Evolutionary conservation across 2,797 vertebrate genomes (phyloP).

Genomic region (Cynopterus sphinx): DNA sequence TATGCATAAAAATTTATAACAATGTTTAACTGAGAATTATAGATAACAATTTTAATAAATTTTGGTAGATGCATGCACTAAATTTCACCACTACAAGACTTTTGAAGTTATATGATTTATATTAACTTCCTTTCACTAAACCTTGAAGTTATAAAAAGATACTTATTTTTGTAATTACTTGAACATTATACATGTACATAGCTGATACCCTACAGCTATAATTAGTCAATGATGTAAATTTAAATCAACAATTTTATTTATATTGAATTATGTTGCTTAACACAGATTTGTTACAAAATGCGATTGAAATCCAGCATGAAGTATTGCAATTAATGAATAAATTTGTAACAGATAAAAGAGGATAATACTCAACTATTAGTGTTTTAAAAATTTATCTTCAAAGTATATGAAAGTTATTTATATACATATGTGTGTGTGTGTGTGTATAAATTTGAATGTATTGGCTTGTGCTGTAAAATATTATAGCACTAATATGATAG

Average conservation of each 20-base stretch:
- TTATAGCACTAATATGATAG: not conserved
- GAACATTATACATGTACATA: not conserved
- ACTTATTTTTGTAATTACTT: not conserved
- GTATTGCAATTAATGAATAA: not conserved
- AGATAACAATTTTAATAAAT: not conserved
- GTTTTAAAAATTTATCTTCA: not conserved
- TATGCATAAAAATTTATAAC: not conserved
- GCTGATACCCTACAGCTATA: not conserved
- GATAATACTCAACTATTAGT: not conserved
- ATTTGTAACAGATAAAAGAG: not conserved
- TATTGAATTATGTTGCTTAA: conserved; percentile 13
- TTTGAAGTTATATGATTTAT: conserved; percentile 9
- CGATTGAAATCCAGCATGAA: not conserved
- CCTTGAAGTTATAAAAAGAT: not conserved
- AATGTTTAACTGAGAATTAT: not conserved
- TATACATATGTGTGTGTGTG: not conserved
- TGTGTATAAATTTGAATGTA: not conserved
- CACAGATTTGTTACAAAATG: not conserved
- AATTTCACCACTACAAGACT: not conserved
- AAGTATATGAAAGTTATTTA: not conserved
- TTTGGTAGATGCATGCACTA: not conserved
- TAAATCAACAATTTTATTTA: conserved; percentile 33
- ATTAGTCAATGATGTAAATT: conserved; percentile 13
- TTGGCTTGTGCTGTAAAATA: not conserved
- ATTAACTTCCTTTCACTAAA: not conserved